phyloP scores from a whole-genome alignment of 2,888 invertebrate species.

The Torymus tubicola region DNA sequence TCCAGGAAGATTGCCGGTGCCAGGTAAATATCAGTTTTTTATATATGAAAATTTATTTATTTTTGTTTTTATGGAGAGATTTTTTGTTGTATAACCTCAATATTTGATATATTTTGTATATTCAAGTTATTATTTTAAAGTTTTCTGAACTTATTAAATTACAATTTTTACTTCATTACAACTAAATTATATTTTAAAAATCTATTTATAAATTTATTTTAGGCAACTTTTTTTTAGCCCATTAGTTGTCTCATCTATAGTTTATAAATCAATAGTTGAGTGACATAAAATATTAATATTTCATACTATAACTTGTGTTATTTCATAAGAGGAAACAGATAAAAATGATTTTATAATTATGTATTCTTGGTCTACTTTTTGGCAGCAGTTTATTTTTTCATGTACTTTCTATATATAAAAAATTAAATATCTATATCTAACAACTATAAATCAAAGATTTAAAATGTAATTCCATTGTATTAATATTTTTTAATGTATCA shows the following conservation, averaged over 20 bases:
- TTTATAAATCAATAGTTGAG: too few relatives aligned
- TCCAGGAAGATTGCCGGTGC: constrained; percentile 66
- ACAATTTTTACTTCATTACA: not conserved
- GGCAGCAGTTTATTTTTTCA: constrained; percentile 13
- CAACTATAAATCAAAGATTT: too few relatives aligned
- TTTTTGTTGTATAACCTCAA: constrained; percentile 24
- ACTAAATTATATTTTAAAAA: not conserved
- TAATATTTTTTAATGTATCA: too few relatives aligned
- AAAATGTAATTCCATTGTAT: too few relatives aligned
- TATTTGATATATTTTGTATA: not conserved
- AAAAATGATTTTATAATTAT: too few relatives aligned
- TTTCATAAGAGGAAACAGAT: too few relatives aligned
- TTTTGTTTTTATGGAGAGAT: not conserved
- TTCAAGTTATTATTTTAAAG: too few relatives aligned
- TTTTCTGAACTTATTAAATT: too few relatives aligned
- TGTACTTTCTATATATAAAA: not conserved
- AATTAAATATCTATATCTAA: too few relatives aligned
- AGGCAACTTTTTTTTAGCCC: too few relatives aligned
- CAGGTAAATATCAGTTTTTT: constrained; percentile 62
- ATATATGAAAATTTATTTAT: constrained; percentile 22
- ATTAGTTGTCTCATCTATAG: too few relatives aligned
- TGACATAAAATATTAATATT: too few relatives aligned
- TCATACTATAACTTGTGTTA: not conserved
- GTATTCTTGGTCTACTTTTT: not conserved
- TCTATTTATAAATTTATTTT: not conserved